Evolutionary conservation across 1,140 invertebrate species (phyloP), one percentile per base, ranked within the genome.

Genomic region (Drosophila pruinosa): DNA sequence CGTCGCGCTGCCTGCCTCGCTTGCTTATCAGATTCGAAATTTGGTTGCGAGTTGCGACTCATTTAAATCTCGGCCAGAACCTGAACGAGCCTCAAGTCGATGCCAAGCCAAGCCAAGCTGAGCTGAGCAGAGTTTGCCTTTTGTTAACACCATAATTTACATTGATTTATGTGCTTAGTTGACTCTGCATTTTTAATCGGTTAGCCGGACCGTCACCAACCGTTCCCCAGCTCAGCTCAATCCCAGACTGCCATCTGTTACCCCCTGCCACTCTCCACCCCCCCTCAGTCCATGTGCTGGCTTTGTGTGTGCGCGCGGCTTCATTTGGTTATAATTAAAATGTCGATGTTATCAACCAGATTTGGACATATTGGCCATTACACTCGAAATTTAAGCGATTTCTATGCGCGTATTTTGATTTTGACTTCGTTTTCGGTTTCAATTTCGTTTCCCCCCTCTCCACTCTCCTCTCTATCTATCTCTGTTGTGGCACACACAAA

Each of bases 291-390:
- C n/a, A n/a, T 58, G 31, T 41, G 22, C 54, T 62, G 43, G 10
- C 21, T 58, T 24, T 47, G 45, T 54, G 15, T 64, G 43, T 73
- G 57, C 21, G 54, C 57, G 68, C 21, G 81, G 81, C 83, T 88
- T 89, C 83, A 88, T 89, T 88, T 88, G 83, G 83, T 89, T 89
- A 89, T 88, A 88, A 88, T 88, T 88, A 88, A 88, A 89, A 88
- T 88, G 83, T 88, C 83, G 83, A 89, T 88, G 83, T 89, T 88
- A 88, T 88, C 83, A 78, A 68, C 75, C 68, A 69, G 79, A 85
- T 88, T 89, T 88, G 75, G 83, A 88, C 83, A 88, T 88, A 88
- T 88, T 88, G 83, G 78, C 85, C 83, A 89, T 88, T 88, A 88
- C 69, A 73, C 74, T 89, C 73, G 78, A 88, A 88, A 88, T 88